A percentile compares a stretch with the other conserved stretches of the same genome.
Evolutionary conservation across 2,797 vertebrate species (phyloP).

Genomic region (Cossypha niveicapilla): DNA sequence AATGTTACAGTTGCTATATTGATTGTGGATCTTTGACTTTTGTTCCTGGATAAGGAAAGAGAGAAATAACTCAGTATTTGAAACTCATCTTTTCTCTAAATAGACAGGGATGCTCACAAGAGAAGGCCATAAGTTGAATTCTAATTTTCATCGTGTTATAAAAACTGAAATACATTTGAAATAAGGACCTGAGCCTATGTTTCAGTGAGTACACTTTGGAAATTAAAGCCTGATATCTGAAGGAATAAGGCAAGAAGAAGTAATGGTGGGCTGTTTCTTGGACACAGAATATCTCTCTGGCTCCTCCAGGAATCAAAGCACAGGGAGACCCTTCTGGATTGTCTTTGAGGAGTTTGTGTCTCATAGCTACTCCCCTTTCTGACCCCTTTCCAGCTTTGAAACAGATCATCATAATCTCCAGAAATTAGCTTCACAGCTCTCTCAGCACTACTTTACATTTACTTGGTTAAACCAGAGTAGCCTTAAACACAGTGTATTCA

Average conservation of each 20-base stretch:
- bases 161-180: background rate
- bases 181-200: background rate
- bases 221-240: background rate
- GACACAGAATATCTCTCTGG: background rate
- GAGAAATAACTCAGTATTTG: background rate
- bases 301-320: background rate
- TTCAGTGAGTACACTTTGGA: background rate
- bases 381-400: background rate
- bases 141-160: background rate
- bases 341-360: background rate
- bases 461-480: background rate
- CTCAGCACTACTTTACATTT: conserved; percentile 9
- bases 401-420: background rate
- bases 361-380: background rate
- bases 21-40: background rate
- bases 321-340: background rate
- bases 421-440: background rate
- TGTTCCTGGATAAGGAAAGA: background rate
- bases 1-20: background rate
- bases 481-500: background rate
- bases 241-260: background rate
- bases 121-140: background rate
- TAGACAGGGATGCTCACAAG: background rate
- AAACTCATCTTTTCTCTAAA: background rate
- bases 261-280: background rate